Evolutionary conservation across 1,140 invertebrate genomes (phyloP).

Genomic region (Hycleus cichorii): DNA sequence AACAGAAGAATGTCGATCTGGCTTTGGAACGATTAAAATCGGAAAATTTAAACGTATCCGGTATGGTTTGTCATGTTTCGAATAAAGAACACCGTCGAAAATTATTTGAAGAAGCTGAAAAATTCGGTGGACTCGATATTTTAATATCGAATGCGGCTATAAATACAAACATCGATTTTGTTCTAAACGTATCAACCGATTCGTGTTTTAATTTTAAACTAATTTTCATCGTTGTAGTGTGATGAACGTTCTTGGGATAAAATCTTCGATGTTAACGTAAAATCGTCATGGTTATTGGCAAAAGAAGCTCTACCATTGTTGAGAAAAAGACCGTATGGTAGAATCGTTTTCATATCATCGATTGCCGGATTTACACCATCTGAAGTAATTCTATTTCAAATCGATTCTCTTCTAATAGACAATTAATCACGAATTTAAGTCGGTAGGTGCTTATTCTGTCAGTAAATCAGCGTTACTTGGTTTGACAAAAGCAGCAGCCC

Average conservation of each 20-base stretch:
- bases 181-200: conserved; percentile 46
- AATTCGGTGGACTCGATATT: conserved; percentile 88
- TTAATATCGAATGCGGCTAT: conserved; percentile 91
- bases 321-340: conserved; percentile 60
- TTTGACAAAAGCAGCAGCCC: conserved; percentile 73
- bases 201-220: too few relatives aligned
- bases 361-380: too few relatives aligned
- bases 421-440: conserved; percentile 43
- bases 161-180: conserved; percentile 73
- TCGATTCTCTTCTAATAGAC: too few relatives aligned
- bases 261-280: conserved; percentile 95
- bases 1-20: conserved; percentile 76
- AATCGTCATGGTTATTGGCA: conserved; percentile 77
- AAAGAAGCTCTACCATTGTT: conserved; percentile 83
- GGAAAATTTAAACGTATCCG: conserved; percentile 58
- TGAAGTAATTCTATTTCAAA: too few relatives aligned
- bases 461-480: conserved; percentile 92
- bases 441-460: conserved; percentile 84
- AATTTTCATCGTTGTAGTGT: conserved; percentile 47
- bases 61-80: conserved; percentile 79
- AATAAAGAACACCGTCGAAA: conserved; percentile 69
- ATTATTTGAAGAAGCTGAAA: conserved; percentile 59
- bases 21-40: conserved; percentile 67
- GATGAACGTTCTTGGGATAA: conserved; percentile 84
- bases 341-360: too few relatives aligned